Conservation (phyloP, 2,113 vertebrate genomes). For the Oryzias melastigma region DNA sequence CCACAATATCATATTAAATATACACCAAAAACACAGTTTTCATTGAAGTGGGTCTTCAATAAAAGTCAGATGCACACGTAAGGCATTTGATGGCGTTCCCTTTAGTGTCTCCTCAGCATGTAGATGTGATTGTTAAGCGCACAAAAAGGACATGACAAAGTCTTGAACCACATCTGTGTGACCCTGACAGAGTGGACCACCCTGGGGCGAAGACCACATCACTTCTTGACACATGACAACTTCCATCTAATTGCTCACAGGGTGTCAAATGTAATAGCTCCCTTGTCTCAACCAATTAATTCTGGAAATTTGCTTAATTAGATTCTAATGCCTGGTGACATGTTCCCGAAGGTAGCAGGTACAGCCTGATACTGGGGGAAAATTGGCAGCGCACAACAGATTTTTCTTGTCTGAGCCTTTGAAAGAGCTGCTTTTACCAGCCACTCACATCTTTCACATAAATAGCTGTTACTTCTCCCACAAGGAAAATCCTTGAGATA, state of each 20-base stretch:
- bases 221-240: slow-evolving; percentile 33
- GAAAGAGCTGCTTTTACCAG: slow-evolving; percentile 21
- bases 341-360: slow-evolving; percentile 37
- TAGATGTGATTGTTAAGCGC: no score
- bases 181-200: slow-evolving; percentile 34
- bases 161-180: slow-evolving; percentile 23
- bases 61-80: no score
- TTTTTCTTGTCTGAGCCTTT: slow-evolving; percentile 5
- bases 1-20: no score
- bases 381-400: slow-evolving; percentile 22
- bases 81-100: no score
- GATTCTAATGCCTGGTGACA: slow-evolving; percentile 50
- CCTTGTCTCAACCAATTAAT: slow-evolving; percentile 52
- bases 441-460: slow-evolving; percentile 32
- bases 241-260: slow-evolving; percentile 52
- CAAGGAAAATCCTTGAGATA: slow-evolving; percentile 28
- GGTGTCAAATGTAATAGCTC: slow-evolving; percentile 49
- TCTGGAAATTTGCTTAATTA: slow-evolving; percentile 51
- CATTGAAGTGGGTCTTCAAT: no score
- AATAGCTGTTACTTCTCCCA: slow-evolving; percentile 14
- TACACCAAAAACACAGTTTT: no score
- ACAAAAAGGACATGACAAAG: slow-evolving; percentile 13
- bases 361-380: slow-evolving; percentile 19
- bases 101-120: no score
- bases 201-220: slow-evolving; percentile 14